These are phyloP conservation scores for Daboia siamensis DNA, from an alignment of 2,113 vertebrate genomes.

Conservation along the genomic window DNA sequence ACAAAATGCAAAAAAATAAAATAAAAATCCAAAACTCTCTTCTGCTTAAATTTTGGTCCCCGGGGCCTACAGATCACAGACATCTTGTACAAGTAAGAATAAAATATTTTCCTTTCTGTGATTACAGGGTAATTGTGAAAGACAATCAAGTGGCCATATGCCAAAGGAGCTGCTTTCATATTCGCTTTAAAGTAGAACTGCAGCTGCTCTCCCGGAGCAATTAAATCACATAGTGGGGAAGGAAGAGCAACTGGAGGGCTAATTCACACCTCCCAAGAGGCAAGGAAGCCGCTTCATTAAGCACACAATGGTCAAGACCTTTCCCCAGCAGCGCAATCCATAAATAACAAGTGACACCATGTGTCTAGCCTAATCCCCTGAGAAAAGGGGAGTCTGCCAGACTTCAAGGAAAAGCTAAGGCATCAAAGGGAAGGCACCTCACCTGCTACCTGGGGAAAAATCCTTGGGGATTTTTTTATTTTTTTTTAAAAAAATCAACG, in stretches of 20 bases:
- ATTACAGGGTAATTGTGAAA: background rate
- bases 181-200: background rate
- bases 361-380: background rate
- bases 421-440: background rate
- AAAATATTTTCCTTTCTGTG: background rate
- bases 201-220: background rate
- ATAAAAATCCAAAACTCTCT: background rate
- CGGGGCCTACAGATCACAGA: too few species aligned
- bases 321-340: background rate
- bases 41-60: background rate
- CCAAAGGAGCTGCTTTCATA: background rate
- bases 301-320: conserved; percentile 5
- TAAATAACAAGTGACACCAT: background rate
- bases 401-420: background rate
- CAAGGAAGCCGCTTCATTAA: background rate
- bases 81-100: background rate
- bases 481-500: too few species aligned
- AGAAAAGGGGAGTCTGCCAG: background rate
- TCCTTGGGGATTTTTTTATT: too few species aligned
- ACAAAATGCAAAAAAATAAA: background rate
- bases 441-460: background rate
- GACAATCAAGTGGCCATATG: background rate
- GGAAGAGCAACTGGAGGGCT: background rate
- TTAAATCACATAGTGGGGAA: background rate
- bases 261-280: background rate